Evolutionary conservation across 2,797 vertebrate genomes (phyloP).

Genomic region (Channallabes apus): DNA sequence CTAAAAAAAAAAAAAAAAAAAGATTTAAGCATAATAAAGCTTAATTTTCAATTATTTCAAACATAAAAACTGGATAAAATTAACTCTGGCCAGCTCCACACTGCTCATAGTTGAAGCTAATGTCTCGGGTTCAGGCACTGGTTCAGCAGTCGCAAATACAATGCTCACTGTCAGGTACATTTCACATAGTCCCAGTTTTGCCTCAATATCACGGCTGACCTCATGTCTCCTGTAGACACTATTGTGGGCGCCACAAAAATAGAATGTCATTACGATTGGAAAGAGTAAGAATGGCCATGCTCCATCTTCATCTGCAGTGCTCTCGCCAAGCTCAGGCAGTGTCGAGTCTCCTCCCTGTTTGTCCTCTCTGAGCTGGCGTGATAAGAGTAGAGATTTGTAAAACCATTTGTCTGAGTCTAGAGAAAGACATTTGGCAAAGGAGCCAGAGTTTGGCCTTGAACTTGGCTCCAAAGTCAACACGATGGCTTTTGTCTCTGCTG

Average conservation of each 20-base stretch:
- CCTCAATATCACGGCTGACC: conserved; percentile 61
- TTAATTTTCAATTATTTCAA: not conserved
- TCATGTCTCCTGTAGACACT: conserved; percentile 61
- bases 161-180: conserved; percentile 58
- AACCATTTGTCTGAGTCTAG: conserved; percentile 65
- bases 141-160: conserved; percentile 34
- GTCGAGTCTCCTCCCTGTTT: conserved; percentile 58
- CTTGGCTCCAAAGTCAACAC: conserved; percentile 72
- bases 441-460: conserved; percentile 71
- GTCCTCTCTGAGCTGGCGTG: conserved; percentile 51
- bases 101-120: not conserved
- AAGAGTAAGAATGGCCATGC: conserved; percentile 66
- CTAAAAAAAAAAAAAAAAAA: not conserved
- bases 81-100: not conserved
- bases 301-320: conserved; percentile 68
- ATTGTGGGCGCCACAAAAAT: conserved; percentile 61
- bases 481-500: conserved; percentile 61
- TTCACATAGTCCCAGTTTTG: conserved; percentile 42
- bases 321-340: conserved; percentile 54
- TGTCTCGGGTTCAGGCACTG: conserved; percentile 13
- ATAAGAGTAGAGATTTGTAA: conserved; percentile 67
- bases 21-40: not conserved
- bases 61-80: not conserved
- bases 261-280: conserved; percentile 67
- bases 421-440: conserved; percentile 68